Base-by-base conservation (phyloP, 23 tunicate genomes). In the Trididemnum clinides region DNA sequence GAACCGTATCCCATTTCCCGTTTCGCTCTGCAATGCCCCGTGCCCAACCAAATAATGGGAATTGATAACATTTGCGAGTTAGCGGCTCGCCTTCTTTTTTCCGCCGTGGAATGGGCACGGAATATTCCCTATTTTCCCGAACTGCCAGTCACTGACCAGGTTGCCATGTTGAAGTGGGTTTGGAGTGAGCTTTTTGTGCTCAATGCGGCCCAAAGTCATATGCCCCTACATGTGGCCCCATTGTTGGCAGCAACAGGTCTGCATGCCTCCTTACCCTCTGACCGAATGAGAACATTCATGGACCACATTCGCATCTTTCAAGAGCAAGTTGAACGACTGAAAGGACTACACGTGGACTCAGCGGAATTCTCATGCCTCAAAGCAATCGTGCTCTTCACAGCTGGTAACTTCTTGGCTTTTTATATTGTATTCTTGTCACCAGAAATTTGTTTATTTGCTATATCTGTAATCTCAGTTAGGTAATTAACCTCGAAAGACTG, bases 21-120 rank as follows among this genome's bases (percentile, higher is more conserved):
- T 25, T 94, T 94, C 36, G 90, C 95, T 7, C 77, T 94, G 6
- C 98, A 94, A 59, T 89, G 94, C 63, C 90, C 88, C 7, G 84
- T 92, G 4, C 94, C 98, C 23, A 94, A 86, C 80, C 98, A 94
- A 57, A 76, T 97, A 22, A 97, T 97, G 99, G 99, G 99, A 39
- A 90, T 97, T 33, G 99, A 97, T 63, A 92, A 89, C 62, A 90
- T 92, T 27, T 97, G 99, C 83, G 99, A 97, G 50, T 73, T 97
- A 0, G 99, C 99, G 0, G 99, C 99, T 0, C 39, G 99, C 32
- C 91, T 97, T 26, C 69, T 97, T 32, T 97, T 97, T 70, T 92
- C 95, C 65, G 99, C 99, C 29, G 97, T 97, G 22, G 99, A 97
- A 82, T 97, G 99, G 99, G 99, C 99, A 0, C 39, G 95, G 77